Percentiles rank a stretch among this genome's conserved stretches.
These are phyloP conservation scores for Stigmatopora argus DNA, from an alignment of 2,113 vertebrate genomes.

Conservation along the genomic window DNA sequence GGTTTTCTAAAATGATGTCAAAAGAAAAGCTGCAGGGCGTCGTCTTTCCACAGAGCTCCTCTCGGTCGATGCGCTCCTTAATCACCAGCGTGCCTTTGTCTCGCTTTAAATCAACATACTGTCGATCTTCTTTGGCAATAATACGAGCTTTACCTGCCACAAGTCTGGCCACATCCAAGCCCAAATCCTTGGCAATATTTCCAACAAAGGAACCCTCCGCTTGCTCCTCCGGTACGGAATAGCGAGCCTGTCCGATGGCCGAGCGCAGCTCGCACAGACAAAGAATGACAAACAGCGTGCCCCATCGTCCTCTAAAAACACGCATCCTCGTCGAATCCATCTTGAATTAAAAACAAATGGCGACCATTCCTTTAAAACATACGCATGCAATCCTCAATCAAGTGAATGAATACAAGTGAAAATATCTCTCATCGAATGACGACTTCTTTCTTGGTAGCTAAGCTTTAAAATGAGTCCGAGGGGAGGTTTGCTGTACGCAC, in stretches of 20 bases:
- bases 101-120: constrained; percentile 68
- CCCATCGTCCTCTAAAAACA: constrained; percentile 27
- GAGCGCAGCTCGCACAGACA: constrained; percentile 38
- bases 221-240: constrained; percentile 72
- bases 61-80: constrained; percentile 76
- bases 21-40: constrained; percentile 74
- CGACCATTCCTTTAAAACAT: neutral
- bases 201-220: constrained; percentile 72
- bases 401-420: neutral
- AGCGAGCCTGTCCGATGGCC: constrained; percentile 53
- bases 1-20: constrained; percentile 71
- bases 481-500: constrained; percentile 17
- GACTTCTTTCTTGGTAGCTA: neutral
- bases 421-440: neutral
- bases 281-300: constrained; percentile 43
- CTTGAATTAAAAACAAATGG: constrained; percentile 1
- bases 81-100: constrained; percentile 64
- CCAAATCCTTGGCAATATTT: constrained; percentile 70
- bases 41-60: constrained; percentile 69
- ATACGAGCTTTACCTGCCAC: constrained; percentile 67
- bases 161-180: constrained; percentile 64
- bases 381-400: neutral
- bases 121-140: constrained; percentile 61
- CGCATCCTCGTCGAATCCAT: constrained; percentile 21
- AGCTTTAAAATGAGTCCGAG: constrained; percentile 38